A percentile compares a stretch with the other conserved stretches of the same genome.
phyloP scores from a whole-genome alignment of 2,113 vertebrate genomes.

The Callionymus lyra region DNA sequence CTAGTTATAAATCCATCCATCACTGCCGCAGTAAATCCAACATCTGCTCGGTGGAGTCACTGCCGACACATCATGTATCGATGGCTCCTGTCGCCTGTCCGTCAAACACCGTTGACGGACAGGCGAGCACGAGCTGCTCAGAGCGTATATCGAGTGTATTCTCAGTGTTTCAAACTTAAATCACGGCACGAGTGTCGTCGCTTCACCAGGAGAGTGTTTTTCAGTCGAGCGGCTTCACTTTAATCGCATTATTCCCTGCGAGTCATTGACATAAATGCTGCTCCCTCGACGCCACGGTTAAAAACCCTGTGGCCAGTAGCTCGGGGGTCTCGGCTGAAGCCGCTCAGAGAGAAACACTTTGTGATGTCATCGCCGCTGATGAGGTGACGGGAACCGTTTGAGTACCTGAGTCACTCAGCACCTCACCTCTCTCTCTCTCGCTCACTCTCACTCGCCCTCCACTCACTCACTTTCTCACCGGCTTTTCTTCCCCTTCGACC shows the following conservation, averaged over 20 bases:
- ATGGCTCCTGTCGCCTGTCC: too few relatives aligned
- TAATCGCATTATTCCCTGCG: conserved; percentile 9
- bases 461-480: conserved; percentile 13
- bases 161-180: too few relatives aligned
- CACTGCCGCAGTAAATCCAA: too few relatives aligned
- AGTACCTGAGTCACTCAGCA: conserved; percentile 47
- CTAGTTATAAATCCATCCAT: too few relatives aligned
- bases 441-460: conserved; percentile 31
- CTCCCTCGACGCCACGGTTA: conserved; percentile 25
- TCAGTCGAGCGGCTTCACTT: conserved; percentile 13
- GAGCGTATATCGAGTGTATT: too few relatives aligned
- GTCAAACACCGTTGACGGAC: too few relatives aligned
- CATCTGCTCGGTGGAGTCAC: too few relatives aligned
- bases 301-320: conserved; percentile 35
- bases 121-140: too few relatives aligned
- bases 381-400: conserved; percentile 43
- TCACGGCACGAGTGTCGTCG: too few relatives aligned
- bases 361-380: conserved; percentile 53
- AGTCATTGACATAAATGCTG: conserved; percentile 42
- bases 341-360: conserved; percentile 34
- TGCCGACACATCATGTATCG: too few relatives aligned
- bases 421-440: conserved; percentile 29
- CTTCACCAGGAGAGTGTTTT: too few relatives aligned
- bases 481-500: conserved; percentile 14
- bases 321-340: conserved; percentile 17